Conservation (phyloP, 1,140 invertebrate species). For the Aphidius ervi region DNA sequence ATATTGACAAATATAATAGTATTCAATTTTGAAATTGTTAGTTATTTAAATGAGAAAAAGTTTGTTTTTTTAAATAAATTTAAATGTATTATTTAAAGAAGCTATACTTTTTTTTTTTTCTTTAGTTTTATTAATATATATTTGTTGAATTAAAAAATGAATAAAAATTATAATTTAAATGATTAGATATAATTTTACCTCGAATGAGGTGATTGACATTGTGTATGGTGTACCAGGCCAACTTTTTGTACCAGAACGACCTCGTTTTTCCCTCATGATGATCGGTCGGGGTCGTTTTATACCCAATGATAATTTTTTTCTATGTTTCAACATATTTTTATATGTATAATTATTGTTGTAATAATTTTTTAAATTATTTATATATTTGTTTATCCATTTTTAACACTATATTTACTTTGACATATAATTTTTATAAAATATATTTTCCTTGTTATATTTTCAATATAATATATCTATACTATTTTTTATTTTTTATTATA, state of each 20-base stretch:
- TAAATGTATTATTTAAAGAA: background rate
- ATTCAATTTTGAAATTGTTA: too few relatives aligned
- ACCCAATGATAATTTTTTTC: background rate
- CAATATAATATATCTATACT: too few relatives aligned
- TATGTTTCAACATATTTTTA: background rate
- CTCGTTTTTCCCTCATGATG: constrained; percentile 38
- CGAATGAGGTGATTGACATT: constrained; percentile 42
- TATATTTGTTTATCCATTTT: constrained; percentile 2
- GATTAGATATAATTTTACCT: constrained; percentile 34
- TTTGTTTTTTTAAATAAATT: too few relatives aligned
- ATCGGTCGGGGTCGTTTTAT: constrained; percentile 31
- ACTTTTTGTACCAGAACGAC: constrained; percentile 45
- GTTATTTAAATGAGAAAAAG: too few relatives aligned
- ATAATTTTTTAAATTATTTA: background rate
- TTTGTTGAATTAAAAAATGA: too few relatives aligned
- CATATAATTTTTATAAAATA: background rate
- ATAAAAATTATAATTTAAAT: background rate
- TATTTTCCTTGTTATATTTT: background rate
- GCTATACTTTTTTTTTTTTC: too few relatives aligned
- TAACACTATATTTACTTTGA: too few relatives aligned
- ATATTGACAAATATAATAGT: too few relatives aligned
- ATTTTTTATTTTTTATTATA: too few relatives aligned
- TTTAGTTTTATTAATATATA: too few relatives aligned
- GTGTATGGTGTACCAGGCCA: constrained; percentile 47
- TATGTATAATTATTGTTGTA: too few relatives aligned